phyloP scores from a whole-genome alignment of 2,797 vertebrate species.

The Stomatorhinus walkeri region DNA sequence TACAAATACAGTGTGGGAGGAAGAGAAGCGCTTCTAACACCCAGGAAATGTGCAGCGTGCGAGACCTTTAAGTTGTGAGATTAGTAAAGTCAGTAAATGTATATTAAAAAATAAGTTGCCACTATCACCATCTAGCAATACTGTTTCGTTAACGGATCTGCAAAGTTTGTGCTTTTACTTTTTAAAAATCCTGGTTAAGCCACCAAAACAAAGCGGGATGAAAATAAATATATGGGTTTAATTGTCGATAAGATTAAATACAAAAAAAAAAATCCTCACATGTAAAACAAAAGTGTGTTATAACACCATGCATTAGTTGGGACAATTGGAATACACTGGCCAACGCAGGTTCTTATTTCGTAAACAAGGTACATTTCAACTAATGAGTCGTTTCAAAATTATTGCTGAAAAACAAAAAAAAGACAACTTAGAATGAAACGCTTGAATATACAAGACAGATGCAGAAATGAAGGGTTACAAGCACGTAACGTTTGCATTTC shows the following conservation, averaged over 20 bases:
- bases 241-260: neutral
- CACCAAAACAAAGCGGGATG: neutral
- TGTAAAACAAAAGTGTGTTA: neutral
- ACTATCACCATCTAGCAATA: neutral
- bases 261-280: neutral
- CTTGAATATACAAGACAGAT: constrained; percentile 11
- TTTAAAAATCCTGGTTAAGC: neutral
- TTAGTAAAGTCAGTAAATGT: too few species aligned
- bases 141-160: neutral
- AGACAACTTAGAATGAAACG: neutral
- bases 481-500: neutral
- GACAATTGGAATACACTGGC: neutral
- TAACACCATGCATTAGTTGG: neutral
- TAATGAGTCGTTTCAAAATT: constrained; percentile 7
- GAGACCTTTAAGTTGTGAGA: neutral
- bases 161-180: neutral
- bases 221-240: constrained; percentile 5
- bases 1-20: neutral
- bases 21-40: neutral
- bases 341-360: neutral
- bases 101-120: neutral
- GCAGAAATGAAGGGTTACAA: constrained; percentile 8
- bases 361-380: constrained; percentile 4
- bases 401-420: constrained; percentile 17
- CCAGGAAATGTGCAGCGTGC: neutral